Evolutionary conservation across 2,113 vertebrate species (phyloP), one percentile per base, ranked within the genome.

Genomic region (Pogonocichla stellata): DNA sequence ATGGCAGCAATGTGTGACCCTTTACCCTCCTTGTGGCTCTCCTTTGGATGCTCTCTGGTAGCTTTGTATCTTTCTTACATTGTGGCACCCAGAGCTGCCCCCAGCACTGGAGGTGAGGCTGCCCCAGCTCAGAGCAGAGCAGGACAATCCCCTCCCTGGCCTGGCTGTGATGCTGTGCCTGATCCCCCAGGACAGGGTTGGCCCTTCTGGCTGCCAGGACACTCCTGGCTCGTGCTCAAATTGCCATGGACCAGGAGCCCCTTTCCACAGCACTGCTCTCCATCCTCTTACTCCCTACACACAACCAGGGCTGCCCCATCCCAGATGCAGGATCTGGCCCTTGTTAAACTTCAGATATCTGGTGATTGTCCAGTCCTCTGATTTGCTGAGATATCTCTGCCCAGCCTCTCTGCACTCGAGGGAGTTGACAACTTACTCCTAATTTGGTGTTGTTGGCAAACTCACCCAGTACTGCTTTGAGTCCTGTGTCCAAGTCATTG

Each of bases 201-300:
- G 6, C 22, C 17, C 53, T 86, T 9, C 53, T 51, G 71, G 62
- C 61, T 77, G 43, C 31, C 43, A 50, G 61, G 31, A 17, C 20
- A 26, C 31, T 75, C 31, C 61, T 75, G 62, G 0, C 9, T 60
- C 36, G 12, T 1, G 4, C 19, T 45, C 18, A 38, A 1, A 18
- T 36, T 77, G 9, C 0, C 14, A 23, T 8, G 0, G 0, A 15
- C 33, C 72, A 33, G 33, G 7, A 36, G 8, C 1, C 2, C 14
- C 11, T 60, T 43, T 33, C 62, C 22, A 43, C 9, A 26, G 53
- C 9, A 14, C 22, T 60, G 22, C 7, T 51, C 22, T 51, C 53
- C 22, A 58, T 10, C 20, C 10, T 42, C 36, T 36, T 6, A 14
- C 36, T 67, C 31, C 25, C 17, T 12, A 5, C 18, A 33, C 11